Evolutionary conservation across 2,797 vertebrate genomes (phyloP).

Genomic region (Limosa lapponica): DNA sequence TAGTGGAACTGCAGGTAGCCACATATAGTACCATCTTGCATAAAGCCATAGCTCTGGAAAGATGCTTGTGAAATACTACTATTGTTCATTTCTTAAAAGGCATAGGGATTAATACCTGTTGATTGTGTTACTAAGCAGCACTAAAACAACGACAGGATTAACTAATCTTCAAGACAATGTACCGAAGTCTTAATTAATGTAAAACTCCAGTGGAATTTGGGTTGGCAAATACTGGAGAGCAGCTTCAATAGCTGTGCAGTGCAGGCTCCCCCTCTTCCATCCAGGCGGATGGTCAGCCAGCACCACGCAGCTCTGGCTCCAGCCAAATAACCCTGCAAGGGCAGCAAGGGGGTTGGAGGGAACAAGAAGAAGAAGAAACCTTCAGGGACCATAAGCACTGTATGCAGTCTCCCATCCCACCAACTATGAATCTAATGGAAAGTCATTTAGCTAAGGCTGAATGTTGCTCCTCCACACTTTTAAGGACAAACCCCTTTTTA

Average conservation of each 20-base stretch:
- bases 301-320: not conserved
- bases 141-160: not conserved
- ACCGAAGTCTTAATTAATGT: not conserved
- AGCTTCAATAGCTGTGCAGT: not conserved
- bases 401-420: not conserved
- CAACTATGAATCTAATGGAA: not conserved
- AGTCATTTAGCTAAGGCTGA: not conserved
- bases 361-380: not conserved
- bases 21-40: not conserved
- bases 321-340: not conserved
- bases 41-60: not conserved
- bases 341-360: not conserved
- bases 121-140: not conserved
- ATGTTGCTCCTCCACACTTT: not conserved
- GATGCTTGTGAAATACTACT: not conserved
- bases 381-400: not conserved
- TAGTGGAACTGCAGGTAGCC: not conserved
- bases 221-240: not conserved
- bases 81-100: not conserved
- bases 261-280: not conserved
- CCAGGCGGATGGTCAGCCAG: not conserved
- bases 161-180: not conserved
- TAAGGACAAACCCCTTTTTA: not conserved
- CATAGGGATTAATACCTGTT: not conserved
- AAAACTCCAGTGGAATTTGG: not conserved